Base-by-base conservation (phyloP, 2,888 invertebrate genomes). In the Conops quadrifasciatus region DNA sequence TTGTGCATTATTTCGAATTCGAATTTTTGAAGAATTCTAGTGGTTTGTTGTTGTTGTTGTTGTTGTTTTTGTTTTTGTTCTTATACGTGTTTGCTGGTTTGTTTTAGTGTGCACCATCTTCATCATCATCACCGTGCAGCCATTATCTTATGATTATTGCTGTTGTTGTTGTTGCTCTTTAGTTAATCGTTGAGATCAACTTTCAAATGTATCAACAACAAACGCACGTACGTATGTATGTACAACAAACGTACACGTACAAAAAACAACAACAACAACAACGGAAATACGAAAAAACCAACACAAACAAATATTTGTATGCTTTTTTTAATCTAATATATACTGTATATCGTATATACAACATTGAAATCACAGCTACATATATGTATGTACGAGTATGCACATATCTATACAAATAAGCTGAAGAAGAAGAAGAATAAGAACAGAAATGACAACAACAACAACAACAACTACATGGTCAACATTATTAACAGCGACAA, bases 341-440 rank as follows among this genome's bases (percentile, higher is more conserved):
- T 36, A 36, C 36, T 36, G 9, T 36, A 36, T 36, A 36, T 36
- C n/a, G 9, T 36, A 36, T 7, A 36, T 36, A 36, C 9, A 36
- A 7, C 36, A n/a, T n/a, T n/a, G n/a, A 19, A 53, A 5, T 11
- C 19, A 53, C 53, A 53, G 9, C 7, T 11, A 53, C 53, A 53
- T n/a, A n/a, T n/a, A n/a, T n/a, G n/a, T n/a, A n/a, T n/a, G n/a
- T n/a, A n/a, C n/a, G n/a, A n/a, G n/a, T n/a, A n/a, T n/a, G n/a
- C n/a, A n/a, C n/a, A n/a, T 36, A 36, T 36, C 36, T 36, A 36
- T 62, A 62, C 21, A 62, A 43, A 62, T 45, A 43, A 30, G 21
- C 28, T 30, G 16, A 21, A 36, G 36, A 36, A 4, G 36, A 36
- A 36, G 36, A 9, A 36, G 9, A 36, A 36, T 4, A 36, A 36